Evolutionary conservation across 2,888 invertebrate genomes (phyloP), one percentile per base, ranked within the genome.

Genomic region (Gandaritis pyraliata): DNA sequence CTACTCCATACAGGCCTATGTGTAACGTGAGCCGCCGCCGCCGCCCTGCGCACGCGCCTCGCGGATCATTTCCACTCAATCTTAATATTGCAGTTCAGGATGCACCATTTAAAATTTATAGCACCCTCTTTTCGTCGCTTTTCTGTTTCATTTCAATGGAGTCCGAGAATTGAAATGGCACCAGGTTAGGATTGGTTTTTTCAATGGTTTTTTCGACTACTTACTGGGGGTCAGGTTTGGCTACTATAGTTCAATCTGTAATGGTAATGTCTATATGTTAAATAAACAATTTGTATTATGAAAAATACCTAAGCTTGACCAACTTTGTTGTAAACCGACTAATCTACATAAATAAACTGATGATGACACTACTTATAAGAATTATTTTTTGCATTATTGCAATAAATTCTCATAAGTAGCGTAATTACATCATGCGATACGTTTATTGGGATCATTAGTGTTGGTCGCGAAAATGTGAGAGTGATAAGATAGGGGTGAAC

Each of bases 61-160:
- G 72, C 84, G 90, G 81, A 68, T 81, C 89, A 90, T 90, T 90
- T 88, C 79, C 88, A 81, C 81, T 85, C 87, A 88, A 90, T 90
- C 88, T 90, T 88, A 89, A 89, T 88, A 88, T 85, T 82, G 83
- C 87, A 86, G 78, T 69, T 72, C 72, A 75, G 68, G 77, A 90
- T 90, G 91, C 91, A 85, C 81, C 88, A 91, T 90, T 91, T 85
- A 80, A 73, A 74, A 83, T 82, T 80, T 78, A 90, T 86, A 90
- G 86, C 79, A 81, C 70, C 73, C 73, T 77, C 77, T 76, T 85
- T 84, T 82, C 77, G 71, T 62, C 70, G 68, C 66, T 73, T 81
- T 83, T 83, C 85, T 82, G 77, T 77, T 75, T 43, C n/a, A 23
- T 77, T 75, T 43, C n/a, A 23, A 29, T 71, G 58, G 70, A 78